These are phyloP conservation scores for Tachina fera DNA, from an alignment of 2,888 invertebrate species.

Conservation along the genomic window DNA sequence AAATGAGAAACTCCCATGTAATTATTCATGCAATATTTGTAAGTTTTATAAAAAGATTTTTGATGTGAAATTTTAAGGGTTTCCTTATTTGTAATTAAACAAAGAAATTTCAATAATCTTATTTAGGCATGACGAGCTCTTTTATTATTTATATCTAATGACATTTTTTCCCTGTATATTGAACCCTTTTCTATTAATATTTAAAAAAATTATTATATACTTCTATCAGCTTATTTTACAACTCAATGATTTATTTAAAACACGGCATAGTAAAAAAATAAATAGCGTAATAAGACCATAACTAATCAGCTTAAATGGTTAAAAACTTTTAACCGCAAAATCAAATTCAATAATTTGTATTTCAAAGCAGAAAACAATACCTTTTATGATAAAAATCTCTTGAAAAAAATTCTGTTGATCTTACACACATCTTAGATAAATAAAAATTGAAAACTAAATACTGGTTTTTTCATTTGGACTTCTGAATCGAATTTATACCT, in stretches of 20 bases:
- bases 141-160: neutral
- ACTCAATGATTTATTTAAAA: slow-evolving; percentile 24
- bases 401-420: neutral
- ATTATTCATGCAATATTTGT: neutral
- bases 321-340: slow-evolving; percentile 40
- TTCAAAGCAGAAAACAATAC: slow-evolving; percentile 10
- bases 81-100: neutral
- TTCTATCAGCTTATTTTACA: slow-evolving; percentile 12
- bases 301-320: slow-evolving; percentile 53
- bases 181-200: neutral
- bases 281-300: neutral
- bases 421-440: neutral
- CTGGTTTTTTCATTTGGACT: slow-evolving; percentile 26
- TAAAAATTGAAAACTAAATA: slow-evolving; percentile 15
- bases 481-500: slow-evolving; percentile 17
- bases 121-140: neutral
- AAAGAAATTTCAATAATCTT: neutral
- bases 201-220: neutral
- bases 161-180: slow-evolving; percentile 10
- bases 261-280: neutral
- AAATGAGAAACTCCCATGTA: neutral
- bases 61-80: neutral
- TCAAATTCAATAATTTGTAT: slow-evolving; percentile 26
- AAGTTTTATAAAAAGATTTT: neutral
- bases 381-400: slow-evolving; percentile 13